phyloP scores from a whole-genome alignment of 2,113 vertebrate genomes.

The Strix uralensis region DNA sequence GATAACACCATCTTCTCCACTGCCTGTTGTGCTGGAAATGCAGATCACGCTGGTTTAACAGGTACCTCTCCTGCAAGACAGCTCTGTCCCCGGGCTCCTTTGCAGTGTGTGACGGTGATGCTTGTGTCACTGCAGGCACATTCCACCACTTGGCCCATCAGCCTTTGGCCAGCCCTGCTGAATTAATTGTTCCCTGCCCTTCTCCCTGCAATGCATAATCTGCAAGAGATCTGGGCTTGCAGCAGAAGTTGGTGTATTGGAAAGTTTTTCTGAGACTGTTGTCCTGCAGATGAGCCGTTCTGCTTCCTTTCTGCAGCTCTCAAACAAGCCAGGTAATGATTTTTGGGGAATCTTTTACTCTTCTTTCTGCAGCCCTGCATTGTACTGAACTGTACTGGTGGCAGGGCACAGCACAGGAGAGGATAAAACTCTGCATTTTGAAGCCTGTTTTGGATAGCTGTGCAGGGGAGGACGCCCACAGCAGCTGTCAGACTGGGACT shows the following conservation, averaged over 20 bases:
- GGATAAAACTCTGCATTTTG: not conserved
- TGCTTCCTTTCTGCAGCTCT: not conserved
- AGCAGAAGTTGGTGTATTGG: not conserved
- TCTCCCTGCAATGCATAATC: not conserved
- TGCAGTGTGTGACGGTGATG: not conserved
- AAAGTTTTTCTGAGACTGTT: not conserved
- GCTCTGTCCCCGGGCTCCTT: not conserved
- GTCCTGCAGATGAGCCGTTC: not conserved
- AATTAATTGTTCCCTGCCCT: not conserved
- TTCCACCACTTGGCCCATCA: not conserved
- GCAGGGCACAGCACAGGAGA: not conserved
- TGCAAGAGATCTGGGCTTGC: not conserved
- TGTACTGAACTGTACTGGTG: not conserved
- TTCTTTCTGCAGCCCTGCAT: not conserved
- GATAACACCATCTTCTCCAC: not conserved
- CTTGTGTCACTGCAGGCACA: not conserved
- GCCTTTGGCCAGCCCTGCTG: not conserved
- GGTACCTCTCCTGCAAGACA: not conserved
- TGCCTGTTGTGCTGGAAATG: not conserved
- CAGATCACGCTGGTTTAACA: not conserved
- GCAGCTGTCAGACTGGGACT: not conserved
- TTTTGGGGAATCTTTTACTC: not conserved
- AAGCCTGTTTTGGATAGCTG: not conserved
- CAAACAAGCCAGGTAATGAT: not conserved
- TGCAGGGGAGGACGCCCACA: not conserved